These are phyloP conservation scores for Todus mexicanus DNA, from an alignment of 2,797 vertebrate species.

Conservation along the genomic window DNA sequence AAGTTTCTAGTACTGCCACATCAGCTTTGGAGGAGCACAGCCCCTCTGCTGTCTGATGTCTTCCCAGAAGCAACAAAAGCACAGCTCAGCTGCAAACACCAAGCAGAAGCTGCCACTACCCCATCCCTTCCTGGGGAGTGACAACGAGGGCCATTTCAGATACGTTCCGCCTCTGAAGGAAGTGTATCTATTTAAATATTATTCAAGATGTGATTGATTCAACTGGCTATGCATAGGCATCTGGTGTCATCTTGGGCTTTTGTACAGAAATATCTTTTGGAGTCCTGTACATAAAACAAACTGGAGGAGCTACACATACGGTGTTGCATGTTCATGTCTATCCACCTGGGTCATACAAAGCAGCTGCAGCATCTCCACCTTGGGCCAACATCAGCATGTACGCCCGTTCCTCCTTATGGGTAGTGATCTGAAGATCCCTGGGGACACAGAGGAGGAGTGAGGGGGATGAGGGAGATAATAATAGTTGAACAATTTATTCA, in stretches of 20 bases:
- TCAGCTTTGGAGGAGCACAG: background rate
- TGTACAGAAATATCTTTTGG: background rate
- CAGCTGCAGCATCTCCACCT: background rate
- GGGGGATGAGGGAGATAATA: background rate
- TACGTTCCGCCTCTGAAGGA: background rate
- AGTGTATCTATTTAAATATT: background rate
- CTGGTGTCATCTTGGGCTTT: background rate
- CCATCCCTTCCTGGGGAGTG: background rate
- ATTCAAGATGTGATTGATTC: background rate
- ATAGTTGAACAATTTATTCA: constrained; percentile 25
- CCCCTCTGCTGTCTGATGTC: background rate
- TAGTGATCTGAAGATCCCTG: background rate
- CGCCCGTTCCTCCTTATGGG: background rate
- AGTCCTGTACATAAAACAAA: background rate
- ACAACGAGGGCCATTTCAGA: background rate
- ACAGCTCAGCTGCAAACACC: background rate
- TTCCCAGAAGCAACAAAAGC: background rate
- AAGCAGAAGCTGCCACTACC: background rate
- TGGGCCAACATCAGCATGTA: background rate
- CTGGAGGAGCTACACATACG: background rate
- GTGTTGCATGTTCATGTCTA: background rate
- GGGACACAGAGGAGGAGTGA: background rate
- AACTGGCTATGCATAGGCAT: background rate
- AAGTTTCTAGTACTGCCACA: background rate
- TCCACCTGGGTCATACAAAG: background rate